Evolutionary conservation across 2,113 vertebrate species (phyloP), one percentile per base, ranked within the genome.

Genomic region (Podarcis raffonei): DNA sequence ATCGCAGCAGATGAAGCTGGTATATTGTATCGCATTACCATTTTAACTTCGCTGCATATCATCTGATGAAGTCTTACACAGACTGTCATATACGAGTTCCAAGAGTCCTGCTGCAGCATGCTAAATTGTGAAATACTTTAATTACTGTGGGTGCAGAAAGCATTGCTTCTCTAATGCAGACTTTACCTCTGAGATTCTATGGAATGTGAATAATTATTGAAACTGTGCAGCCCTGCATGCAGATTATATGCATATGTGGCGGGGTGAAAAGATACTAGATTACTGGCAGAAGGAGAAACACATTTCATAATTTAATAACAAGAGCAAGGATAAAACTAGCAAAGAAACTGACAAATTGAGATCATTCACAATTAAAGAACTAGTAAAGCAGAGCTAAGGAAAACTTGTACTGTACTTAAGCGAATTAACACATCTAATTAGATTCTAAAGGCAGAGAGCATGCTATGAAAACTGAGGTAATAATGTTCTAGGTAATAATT

Each of bases 1-100:
- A 97, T 74, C 81, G 5, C 13, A 0, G 95, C 95, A 20, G 96
- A 82, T 75, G 89, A 5, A 20, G 79, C 93, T 4, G 92, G 95
- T 23, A 93, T 2, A 2, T 5, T 9, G 15, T 66, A 90, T 0
- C 0, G 3, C 0, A 0, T 0, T 0, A 0, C 13, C 0, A 0
- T 0, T 0, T 5, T 76, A 0, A 8, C 0, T 2, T 0, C 0
- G 9, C 0, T 48, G 84, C 97, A 97, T 87, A 93, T 8, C 0
- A 0, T 37, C 42, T 87, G 12, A 0, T 97, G 96, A 30, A 98
- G 81, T 22, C 20, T 94, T 87, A 94, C 69, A 88, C 95, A 93
- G 77, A 88, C 84, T 1, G 3, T 18, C 83, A 94, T 22, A 92
- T 87, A 96, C 78, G 25, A 5, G 3, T 9, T 48, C 71, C 93